Conservation (phyloP, 2,113 vertebrate species). For the Mus pahari region DNA sequence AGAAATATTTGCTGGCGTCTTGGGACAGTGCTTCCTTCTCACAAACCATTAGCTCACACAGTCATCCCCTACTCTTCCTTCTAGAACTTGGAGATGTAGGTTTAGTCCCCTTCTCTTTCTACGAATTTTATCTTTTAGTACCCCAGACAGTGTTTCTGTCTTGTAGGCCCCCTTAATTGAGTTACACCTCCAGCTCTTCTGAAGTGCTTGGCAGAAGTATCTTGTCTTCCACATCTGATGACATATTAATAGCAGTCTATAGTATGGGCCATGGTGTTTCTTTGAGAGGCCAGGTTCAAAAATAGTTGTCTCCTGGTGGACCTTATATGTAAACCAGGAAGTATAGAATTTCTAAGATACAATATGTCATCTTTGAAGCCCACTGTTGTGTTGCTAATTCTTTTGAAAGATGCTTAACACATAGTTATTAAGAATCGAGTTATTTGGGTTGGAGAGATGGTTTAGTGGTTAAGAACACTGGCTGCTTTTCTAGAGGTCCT, state of each 20-base stretch:
- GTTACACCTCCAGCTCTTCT: neutral
- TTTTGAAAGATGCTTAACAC: neutral
- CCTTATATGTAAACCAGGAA: constrained; percentile 41
- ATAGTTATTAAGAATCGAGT: neutral
- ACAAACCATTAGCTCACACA: neutral
- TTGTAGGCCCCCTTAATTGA: neutral
- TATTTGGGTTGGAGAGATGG: neutral
- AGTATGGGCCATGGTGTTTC: constrained; percentile 12
- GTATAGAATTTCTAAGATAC: constrained; percentile 9
- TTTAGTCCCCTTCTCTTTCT: neutral
- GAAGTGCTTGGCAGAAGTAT: constrained; percentile 6
- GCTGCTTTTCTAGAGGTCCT: neutral
- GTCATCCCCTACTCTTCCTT: neutral
- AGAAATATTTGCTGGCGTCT: neutral
- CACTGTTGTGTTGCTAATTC: constrained; percentile 7
- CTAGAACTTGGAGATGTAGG: neutral
- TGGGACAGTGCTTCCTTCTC: neutral
- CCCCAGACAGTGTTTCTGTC: neutral
- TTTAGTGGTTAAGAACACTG: neutral
- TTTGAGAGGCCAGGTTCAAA: constrained; percentile 39
- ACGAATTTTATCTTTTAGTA: neutral
- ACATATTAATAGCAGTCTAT: neutral
- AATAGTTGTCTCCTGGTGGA: neutral
- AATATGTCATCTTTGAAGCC: neutral
- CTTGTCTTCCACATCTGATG: neutral